A percentile compares a stretch with the other conserved stretches of the same genome.
phyloP scores from a whole-genome alignment of 2,797 vertebrate species.

The Knipowitschia caucasica region DNA sequence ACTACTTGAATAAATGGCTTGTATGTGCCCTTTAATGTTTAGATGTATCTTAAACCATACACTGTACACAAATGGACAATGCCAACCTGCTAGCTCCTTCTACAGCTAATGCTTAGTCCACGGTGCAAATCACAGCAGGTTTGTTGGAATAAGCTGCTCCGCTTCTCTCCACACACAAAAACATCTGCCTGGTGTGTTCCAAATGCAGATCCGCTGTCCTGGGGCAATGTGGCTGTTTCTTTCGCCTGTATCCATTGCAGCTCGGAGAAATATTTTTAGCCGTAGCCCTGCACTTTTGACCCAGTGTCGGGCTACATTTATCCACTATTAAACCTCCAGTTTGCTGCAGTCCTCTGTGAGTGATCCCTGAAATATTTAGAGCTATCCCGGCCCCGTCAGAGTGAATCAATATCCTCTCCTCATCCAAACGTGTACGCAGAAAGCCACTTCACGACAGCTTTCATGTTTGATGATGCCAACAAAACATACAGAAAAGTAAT shows the following conservation, averaged over 20 bases:
- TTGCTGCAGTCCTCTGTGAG: constrained; percentile 11
- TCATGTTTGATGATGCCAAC: constrained; percentile 26
- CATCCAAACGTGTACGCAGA: not conserved
- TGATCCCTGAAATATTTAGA: constrained; percentile 32
- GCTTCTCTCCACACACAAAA: not conserved
- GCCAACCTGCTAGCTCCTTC: too few species aligned
- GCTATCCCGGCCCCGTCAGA: constrained; percentile 24
- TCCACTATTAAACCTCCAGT: constrained; percentile 34
- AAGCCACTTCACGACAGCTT: constrained; percentile 10
- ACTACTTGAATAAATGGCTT: too few species aligned
- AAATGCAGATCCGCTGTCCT: not conserved
- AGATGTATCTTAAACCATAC: too few species aligned
- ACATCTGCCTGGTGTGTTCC: not conserved
- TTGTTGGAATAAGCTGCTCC: not conserved
- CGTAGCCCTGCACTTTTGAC: constrained; percentile 21
- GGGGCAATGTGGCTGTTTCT: not conserved
- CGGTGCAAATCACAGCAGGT: not conserved
- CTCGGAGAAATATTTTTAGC: constrained; percentile 28
- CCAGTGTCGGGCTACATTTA: constrained; percentile 24
- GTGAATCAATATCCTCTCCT: constrained; percentile 43
- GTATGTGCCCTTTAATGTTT: too few species aligned
- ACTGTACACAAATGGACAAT: too few species aligned
- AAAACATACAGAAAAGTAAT: too few species aligned
- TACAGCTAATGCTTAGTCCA: not conserved
- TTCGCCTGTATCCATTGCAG: not conserved